Conservation (phyloP, 2,113 vertebrate genomes). For the Rhipidura dahli region DNA sequence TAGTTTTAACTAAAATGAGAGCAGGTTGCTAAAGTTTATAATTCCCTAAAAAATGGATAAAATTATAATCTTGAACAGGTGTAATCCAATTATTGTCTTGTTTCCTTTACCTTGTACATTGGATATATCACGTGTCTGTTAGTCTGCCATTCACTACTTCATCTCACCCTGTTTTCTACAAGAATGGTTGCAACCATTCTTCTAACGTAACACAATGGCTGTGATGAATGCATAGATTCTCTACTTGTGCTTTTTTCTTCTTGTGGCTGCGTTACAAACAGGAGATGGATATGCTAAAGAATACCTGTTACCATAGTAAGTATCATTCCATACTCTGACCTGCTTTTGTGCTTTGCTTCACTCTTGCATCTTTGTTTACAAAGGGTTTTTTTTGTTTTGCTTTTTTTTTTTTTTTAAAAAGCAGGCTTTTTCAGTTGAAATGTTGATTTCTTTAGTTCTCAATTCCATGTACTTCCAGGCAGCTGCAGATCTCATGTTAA, state of each 20-base stretch:
- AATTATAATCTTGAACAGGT: slow-evolving; percentile 44
- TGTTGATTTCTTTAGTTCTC: not conserved
- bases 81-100: slow-evolving; percentile 79
- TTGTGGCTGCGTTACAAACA: slow-evolving; percentile 95
- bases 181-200: slow-evolving; percentile 87
- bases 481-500: not conserved
- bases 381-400: slow-evolving; percentile 17
- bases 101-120: slow-evolving; percentile 48
- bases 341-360: slow-evolving; percentile 81
- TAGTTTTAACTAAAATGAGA: not conserved
- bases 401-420: not conserved
- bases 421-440: slow-evolving; percentile 25
- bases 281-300: slow-evolving; percentile 99
- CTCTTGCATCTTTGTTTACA: slow-evolving; percentile 64
- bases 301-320: slow-evolving; percentile 99
- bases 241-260: slow-evolving; percentile 99
- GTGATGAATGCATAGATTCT: slow-evolving; percentile 97
- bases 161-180: slow-evolving; percentile 78
- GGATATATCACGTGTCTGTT: slow-evolving; percentile 73
- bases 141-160: slow-evolving; percentile 74
- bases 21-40: not conserved
- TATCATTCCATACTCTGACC: slow-evolving; percentile 80
- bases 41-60: not conserved
- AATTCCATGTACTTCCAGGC: not conserved
- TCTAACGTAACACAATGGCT: slow-evolving; percentile 83